Conservation (phyloP, 1,140 invertebrate species). For the Vanessa tameamea region DNA sequence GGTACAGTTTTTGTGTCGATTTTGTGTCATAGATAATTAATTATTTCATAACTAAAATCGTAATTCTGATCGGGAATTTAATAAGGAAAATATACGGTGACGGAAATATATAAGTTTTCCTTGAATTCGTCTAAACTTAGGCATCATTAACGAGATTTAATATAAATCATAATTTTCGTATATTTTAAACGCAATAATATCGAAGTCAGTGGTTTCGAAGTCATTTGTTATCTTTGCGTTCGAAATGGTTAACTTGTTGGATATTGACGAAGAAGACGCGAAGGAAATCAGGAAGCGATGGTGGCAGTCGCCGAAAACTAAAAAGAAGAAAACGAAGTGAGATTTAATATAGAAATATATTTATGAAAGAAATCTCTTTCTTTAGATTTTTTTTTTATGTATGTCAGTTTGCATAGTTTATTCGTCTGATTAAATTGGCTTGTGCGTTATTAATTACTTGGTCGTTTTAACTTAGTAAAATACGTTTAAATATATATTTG, state of each 20-base stretch:
- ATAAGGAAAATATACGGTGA: neutral
- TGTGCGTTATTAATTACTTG: too few relatives aligned
- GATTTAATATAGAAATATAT: neutral
- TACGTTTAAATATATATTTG: too few relatives aligned
- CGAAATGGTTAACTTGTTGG: constrained; percentile 43
- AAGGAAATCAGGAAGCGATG: constrained; percentile 58
- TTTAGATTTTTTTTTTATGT: too few relatives aligned
- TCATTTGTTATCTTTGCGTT: neutral
- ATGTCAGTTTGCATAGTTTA: too few relatives aligned
- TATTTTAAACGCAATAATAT: too few relatives aligned
- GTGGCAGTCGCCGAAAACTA: constrained; percentile 63
- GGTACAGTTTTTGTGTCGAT: neutral
- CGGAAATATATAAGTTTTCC: neutral
- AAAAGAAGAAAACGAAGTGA: constrained; percentile 52
- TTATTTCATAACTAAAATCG: neutral
- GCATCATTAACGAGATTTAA: neutral
- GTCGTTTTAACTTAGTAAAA: too few relatives aligned
- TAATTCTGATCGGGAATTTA: neutral
- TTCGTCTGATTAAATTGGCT: too few relatives aligned
- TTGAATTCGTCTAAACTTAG: neutral
- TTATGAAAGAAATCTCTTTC: too few relatives aligned
- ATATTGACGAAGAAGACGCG: constrained; percentile 53
- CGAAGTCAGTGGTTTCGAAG: too few relatives aligned
- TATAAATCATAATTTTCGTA: too few relatives aligned
- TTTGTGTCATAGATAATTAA: neutral